Base-by-base conservation (phyloP, 2,113 vertebrate species). In the Bubo blakistoni region DNA sequence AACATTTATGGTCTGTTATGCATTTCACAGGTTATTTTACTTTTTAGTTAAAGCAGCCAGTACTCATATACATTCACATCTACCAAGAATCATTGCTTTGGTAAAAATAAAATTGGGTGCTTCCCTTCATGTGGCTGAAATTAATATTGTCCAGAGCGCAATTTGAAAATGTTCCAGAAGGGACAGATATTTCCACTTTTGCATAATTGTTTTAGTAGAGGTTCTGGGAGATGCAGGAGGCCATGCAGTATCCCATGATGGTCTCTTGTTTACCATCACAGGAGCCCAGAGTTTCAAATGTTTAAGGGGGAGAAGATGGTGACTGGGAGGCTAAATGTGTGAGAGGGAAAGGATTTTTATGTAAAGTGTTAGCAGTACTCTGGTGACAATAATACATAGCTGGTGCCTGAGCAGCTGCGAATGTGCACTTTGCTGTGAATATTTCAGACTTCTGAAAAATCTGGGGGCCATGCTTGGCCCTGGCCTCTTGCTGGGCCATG, bases 401-500 rank as follows among this genome's bases (percentile, higher is more conserved):
- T 61, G n/a, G 11, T 81, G 54, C 30, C 55, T 0, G 6, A 34
- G 38, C 19, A 66, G 38, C 26, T 63, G 54, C 18, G 26, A 29
- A 29, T 13, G 30, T 52, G 57, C 34, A 4, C n/a, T 44, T 66
- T 54, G 13, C 42, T 67, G 51, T 24, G 46, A n/a, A 6, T 32
- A 22, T 62, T 76, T 51, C 78, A 67, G 69, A 20, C 44, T 49
- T 34, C 17, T 36, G 44, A 78, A 46, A 32, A 46, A 27, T 19
- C 11, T 22, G 18, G 9, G n/a, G 10, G 16, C 15, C 27, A 3
- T 0, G 0, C 11, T 22, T 47, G 34, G 40, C 7, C 32, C 19
- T 47, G 34, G 16, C 42, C 16, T 71, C 58, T 76, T n/a, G 29
- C 32, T 54, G 36, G 47, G 19, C 46, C 34, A 11, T 13, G 19